phyloP scores from a whole-genome alignment of 1,140 invertebrate species.

The Babylonia areolata region DNA sequence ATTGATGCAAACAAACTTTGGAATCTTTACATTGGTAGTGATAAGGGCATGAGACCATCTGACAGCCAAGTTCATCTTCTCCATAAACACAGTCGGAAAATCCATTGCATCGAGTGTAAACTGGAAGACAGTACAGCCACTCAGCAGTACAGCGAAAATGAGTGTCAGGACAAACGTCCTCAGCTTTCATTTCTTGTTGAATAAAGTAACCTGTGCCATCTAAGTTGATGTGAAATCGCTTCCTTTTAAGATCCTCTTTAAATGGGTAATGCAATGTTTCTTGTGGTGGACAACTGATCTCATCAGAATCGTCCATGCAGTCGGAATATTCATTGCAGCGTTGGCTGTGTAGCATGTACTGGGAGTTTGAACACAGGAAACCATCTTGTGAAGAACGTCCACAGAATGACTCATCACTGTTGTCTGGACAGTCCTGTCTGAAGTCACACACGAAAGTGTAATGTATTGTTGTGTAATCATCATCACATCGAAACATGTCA shows the following conservation, averaged over 20 bases:
- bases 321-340: not conserved
- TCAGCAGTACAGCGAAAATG: not conserved
- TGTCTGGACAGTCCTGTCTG: not conserved
- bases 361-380: not conserved
- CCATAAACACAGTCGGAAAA: not conserved
- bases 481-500: not conserved
- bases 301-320: not conserved
- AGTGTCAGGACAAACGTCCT: not conserved
- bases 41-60: not conserved
- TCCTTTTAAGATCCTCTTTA: not conserved
- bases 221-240: not conserved
- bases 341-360: not conserved
- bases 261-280: not conserved
- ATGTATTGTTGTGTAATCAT: not conserved
- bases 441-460: not conserved
- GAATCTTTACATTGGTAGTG: constrained; percentile 30
- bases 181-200: not conserved
- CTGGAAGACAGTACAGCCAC: constrained; percentile 25
- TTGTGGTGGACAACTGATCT: not conserved
- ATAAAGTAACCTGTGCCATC: not conserved
- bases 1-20: not conserved
- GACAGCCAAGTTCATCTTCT: constrained; percentile 24
- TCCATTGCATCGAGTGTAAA: constrained; percentile 41
- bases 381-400: not conserved
- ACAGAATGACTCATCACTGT: not conserved